These are phyloP conservation scores for Hippopotamyrus pictus DNA, from an alignment of 2,797 vertebrate genomes.

Conservation along the genomic window DNA sequence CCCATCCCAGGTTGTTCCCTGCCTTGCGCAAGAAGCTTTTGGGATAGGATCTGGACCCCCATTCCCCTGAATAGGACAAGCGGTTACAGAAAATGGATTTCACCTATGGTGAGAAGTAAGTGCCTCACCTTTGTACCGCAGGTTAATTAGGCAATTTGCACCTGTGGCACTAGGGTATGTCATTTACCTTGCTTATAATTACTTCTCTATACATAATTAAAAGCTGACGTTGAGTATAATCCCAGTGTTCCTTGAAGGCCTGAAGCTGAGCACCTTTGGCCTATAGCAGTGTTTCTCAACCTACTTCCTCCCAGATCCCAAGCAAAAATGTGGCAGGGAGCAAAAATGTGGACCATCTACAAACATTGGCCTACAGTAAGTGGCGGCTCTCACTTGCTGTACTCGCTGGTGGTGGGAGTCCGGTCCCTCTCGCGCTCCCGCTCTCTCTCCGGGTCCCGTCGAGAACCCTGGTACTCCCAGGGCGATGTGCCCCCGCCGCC, in stretches of 20 bases:
- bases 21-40: not conserved
- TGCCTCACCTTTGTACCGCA: not conserved
- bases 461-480: constrained; percentile 53
- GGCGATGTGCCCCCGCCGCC: constrained; percentile 43
- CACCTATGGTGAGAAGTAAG: not conserved
- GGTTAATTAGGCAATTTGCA: not conserved
- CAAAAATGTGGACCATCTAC: not conserved
- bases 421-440: constrained; percentile 47
- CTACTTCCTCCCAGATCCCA: not conserved
- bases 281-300: not conserved
- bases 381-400: constrained; percentile 45
- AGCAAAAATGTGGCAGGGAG: not conserved
- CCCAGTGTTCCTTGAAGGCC: not conserved
- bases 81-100: not conserved
- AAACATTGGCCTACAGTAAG: not conserved
- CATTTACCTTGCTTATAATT: not conserved
- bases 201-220: not conserved
- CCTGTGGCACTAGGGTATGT: not conserved
- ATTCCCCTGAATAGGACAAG: not conserved
- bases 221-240: not conserved
- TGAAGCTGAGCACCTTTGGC: not conserved
- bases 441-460: constrained; percentile 43
- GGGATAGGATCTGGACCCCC: not conserved
- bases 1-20: not conserved
- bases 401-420: constrained; percentile 51